Evolutionary conservation across 2,797 vertebrate genomes (phyloP), one percentile per base, ranked within the genome.

Genomic region (Fringilla coelebs): DNA sequence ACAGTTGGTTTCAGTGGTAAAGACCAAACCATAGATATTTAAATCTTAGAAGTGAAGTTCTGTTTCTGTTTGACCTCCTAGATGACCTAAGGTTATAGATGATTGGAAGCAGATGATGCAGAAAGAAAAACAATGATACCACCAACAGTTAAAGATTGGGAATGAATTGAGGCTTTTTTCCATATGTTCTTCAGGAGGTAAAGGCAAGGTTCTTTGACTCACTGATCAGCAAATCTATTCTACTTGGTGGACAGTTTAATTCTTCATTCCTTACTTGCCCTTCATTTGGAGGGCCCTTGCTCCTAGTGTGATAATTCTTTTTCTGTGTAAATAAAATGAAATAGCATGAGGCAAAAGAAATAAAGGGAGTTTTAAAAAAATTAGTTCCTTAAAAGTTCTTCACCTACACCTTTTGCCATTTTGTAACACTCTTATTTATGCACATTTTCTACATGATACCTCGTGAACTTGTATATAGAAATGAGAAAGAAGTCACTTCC

Each of bases 41-140:
- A 74, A 57, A 83, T 68, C 45, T 71, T 40, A 78, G 75, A 40
- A 80, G 29, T 28, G 28, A 82, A 90, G 17, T 63, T 92, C 19
- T 78, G 11, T 88, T 93, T 91, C 72, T 80, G 13, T 83, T 91
- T 86, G 79, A 70, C 79, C 76, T 95, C 65, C 46, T 67, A 75
- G 41, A 62, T 84, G 79, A 72, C 61, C 54, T 86, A 72, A 62
- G 40, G 73, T 86, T 90, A 86, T 24, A 90, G 76, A 88, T 84
- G 16, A 93, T 94, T 94, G 86, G 70, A 96, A 96, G 91, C 91
- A 96, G 91, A 95, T 95, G 91, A 93, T 48, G 62, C 73, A 88
- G 85, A 86, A 94, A 96, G 51, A 85, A 94, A 93, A 96, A 89
- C n/a, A 96, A 65, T 45, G 32, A 55, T 92, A 88, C 91, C 94